Base-by-base conservation (phyloP, 1,140 invertebrate genomes). In the Bombus superbus region DNA sequence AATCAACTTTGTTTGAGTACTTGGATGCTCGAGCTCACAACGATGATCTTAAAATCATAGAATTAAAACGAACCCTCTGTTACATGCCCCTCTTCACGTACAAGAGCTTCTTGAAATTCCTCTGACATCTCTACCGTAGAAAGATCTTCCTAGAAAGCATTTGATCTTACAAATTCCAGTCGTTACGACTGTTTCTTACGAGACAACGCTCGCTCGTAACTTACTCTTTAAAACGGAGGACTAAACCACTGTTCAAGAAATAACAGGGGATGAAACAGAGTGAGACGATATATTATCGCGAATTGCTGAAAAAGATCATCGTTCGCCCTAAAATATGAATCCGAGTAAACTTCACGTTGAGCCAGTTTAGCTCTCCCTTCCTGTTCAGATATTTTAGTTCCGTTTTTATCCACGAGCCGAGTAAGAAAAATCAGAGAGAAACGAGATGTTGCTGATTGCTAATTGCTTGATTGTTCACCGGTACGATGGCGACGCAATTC, bases 391-490 rank as follows among this genome's bases (percentile, higher is more conserved):
- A 13, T n/a, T 62, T 59, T 59, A 59, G 10, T 25, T 69, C 3
- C 11, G 10, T 40, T 42, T 42, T 32, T 25, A 38, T 75, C 22
- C 4, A 13, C n/a, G 32, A 53, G 42, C n/a, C 5, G 25, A 35
- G 28, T 28, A 42, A 81, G 47, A 75, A 87, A 66, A 62, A 69
- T 86, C 42, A 25, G 22, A 40, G 57, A 25, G 47, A 68, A 85
- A 77, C 85, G 89, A 92, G 89, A 92, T 89, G 80, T 62, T 62
- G 47, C 47, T 62, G 57, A 53, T 64, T 84, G 86, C 81, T 92
- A 92, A 92, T 93, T 92, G 85, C 81, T 77, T 89, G 81, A 93
- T 92, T 91, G 86, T 88, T 89, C 85, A 81, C 59, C 68, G 64
- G n/a, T n/a, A 62, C 72, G 47, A 82, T 22, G n/a, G 57, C 15